Base-by-base conservation (phyloP, 2,113 vertebrate genomes). In the Equus quagga region DNA sequence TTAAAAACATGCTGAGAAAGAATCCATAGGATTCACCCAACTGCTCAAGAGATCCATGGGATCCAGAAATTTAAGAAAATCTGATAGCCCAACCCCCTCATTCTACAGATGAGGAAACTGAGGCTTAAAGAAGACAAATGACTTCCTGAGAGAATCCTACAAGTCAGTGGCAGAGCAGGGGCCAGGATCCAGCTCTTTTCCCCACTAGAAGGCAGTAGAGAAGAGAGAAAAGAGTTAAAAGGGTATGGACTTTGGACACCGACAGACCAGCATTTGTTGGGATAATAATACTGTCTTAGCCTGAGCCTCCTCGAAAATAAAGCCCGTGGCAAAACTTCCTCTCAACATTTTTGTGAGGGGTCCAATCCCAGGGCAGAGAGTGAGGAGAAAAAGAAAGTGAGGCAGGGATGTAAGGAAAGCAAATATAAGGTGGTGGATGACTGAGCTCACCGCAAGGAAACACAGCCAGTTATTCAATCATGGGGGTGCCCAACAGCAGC, bases 1-100 rank as follows among this genome's bases (percentile, higher is more conserved):
- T 72, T 91, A 51, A 65, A 95, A 91, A 19, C 58, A 92, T n/a
- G 89, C 33, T 78, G 41, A 60, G 60, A 91, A 58, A 92, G 13
- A 46, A 73, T 41, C 19, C 51, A 67, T 46, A 33, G 33, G 13
- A 4, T 84, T 94, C 56, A n/a, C 19, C 28, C 23, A 91, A 46
- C 56, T 88, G 36, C 33, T 41, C 58, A 84, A 79, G 18, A 46
- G 1, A 6, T 54, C 3, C 33, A 79, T 0, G 17, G n/a, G 84
- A 73, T 73, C 44, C 19, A 56, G 36, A 82, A 36, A 67, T 64
- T 85, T 85, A 76, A 85, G n/a, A 89, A 41, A 8, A 33, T 56
- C 15, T 60, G 49, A 46, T 36, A 51, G 33, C 46, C n/a, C 36
- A 78, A 12, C 1, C 11, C 26, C 28, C 24, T 94, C 5, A 62